Evolutionary conservation across 2,797 vertebrate genomes (phyloP).

Genomic region (Danio aesculapii): DNA sequence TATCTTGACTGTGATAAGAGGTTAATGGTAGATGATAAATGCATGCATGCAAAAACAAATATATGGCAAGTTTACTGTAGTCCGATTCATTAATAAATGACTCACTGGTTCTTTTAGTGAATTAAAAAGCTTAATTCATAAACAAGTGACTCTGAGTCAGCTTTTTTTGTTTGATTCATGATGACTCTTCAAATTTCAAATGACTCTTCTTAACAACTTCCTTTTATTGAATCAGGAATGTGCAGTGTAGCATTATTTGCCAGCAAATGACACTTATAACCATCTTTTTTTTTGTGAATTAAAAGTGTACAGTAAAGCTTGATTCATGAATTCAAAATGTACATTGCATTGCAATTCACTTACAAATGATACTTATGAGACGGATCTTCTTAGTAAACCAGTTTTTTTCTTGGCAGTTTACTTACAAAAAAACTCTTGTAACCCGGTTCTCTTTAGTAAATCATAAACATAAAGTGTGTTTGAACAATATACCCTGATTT

Average conservation of each 20-base stretch:
- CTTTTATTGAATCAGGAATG: background rate
- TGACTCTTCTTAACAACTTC: background rate
- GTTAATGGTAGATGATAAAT: background rate
- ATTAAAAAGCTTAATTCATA: background rate
- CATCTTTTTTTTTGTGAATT: background rate
- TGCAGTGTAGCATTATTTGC: background rate
- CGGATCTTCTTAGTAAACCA: no score
- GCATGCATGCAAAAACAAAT: background rate
- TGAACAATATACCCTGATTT: no score
- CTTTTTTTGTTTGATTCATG: no score
- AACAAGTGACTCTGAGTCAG: no score
- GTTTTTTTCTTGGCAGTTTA: no score
- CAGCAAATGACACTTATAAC: background rate
- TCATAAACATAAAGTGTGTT: no score
- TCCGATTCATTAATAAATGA: background rate
- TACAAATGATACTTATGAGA: no score
- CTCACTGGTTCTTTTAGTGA: background rate
- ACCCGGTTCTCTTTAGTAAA: no score
- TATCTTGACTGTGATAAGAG: background rate
- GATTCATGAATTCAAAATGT: background rate
- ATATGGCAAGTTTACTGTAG: no score
- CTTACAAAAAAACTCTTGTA: no score
- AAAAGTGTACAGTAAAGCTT: background rate
- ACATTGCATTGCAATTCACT: background rate
- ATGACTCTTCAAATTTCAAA: background rate